Evolutionary conservation across 2,113 vertebrate genomes (phyloP).

Genomic region (Paradoxurus hermaphroditus): DNA sequence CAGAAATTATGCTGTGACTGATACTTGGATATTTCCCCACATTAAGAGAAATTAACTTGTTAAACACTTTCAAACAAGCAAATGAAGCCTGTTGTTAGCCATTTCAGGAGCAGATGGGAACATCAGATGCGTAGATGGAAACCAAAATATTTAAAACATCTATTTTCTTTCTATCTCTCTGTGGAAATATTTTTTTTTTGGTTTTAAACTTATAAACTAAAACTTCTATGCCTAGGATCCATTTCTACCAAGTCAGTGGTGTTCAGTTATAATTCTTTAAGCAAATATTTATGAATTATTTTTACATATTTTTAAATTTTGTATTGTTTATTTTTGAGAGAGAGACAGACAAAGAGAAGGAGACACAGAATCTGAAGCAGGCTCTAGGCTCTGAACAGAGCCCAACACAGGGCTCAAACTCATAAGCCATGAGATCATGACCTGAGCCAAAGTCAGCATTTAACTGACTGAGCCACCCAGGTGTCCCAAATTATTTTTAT

Average conservation of each 20-base stretch:
- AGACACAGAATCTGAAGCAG: no score
- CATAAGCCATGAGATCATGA: no score
- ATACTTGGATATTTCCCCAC: background rate
- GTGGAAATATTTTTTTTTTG: background rate
- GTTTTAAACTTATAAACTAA: background rate
- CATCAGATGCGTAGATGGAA: background rate
- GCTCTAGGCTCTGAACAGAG: no score
- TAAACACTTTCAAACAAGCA: background rate
- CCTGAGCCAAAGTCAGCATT: no score
- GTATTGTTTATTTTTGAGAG: no score
- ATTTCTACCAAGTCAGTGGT: background rate
- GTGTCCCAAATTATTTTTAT: background rate
- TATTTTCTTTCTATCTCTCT: background rate
- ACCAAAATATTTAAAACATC: conserved; percentile 15
- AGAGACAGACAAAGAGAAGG: no score
- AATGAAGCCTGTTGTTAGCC: background rate
- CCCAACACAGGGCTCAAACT: no score
- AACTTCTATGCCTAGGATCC: background rate
- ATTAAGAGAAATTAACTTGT: background rate
- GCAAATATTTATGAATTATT: background rate
- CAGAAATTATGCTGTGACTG: background rate
- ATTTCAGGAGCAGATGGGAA: conserved; percentile 8
- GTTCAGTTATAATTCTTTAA: background rate
- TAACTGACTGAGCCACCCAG: no score
- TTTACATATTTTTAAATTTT: no score